Evolutionary conservation across 2,888 invertebrate genomes (phyloP), one percentile per base, ranked within the genome.

Genomic region (Ichneumoninae sp.): DNA sequence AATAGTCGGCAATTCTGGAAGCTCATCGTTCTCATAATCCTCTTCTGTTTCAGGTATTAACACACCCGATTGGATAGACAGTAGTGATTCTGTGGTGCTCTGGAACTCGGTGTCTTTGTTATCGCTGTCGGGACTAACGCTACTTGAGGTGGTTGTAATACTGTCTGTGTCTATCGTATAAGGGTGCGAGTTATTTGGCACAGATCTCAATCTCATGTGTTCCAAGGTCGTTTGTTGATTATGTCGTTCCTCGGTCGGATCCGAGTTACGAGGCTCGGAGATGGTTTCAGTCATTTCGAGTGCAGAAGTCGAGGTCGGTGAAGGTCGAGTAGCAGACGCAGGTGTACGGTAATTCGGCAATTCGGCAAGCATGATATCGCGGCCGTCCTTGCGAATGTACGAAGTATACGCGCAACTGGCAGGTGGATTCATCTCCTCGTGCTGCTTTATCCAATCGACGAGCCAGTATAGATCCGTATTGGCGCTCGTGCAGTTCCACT

Each of bases 381-480:
- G 3, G 69, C 78, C 3, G 57, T 79, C 30, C 65, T 57, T 4
- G 22, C 54, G 54, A 54, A 54, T 40, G 13, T 13, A 16, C 44
- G 44, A 47, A 74, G 92, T 91, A 1, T 70, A 66, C 26, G 74
- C 77, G 80, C 93, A 93, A 79, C 85, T 90, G 8, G 89, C 90
- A 44, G 88, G 84, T 30, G 87, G 93, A 79, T 93, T 92, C 3
- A 85, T 84, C 0, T 94, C 94, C 47, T 94, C 92, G 84, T 95
- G 94, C 36, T 94, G 93, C 54, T 94, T 94, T 94, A 97, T 95
- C 97, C 97, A 97, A 83, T 95, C 95, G 40, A 95, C 95, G 0
- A 96, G 90, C 96, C 96, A 96, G 85, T 95, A 93, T 83, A 96
- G 94, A 40, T 95, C 94, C 1, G 22, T 30, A 72, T 84, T 76